Evolutionary conservation across 2,113 vertebrate species (phyloP).

Genomic region (Copsychus sechellarum): DNA sequence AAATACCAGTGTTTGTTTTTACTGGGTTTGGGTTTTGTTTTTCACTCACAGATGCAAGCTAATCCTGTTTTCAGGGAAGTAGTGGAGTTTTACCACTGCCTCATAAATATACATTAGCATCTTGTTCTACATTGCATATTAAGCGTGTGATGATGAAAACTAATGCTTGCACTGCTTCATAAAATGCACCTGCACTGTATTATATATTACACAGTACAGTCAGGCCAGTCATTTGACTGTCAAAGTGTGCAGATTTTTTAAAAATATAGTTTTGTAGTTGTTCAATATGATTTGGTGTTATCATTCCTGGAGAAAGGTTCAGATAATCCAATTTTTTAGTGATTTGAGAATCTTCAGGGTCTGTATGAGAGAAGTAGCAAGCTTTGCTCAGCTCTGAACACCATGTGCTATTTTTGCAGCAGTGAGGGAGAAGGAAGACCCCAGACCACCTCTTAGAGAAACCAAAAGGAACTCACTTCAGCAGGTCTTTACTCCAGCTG

Average conservation of each 20-base stretch:
- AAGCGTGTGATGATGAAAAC: neutral
- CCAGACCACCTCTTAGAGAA: neutral
- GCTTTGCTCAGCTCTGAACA: neutral
- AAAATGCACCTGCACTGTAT: neutral
- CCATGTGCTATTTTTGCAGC: neutral
- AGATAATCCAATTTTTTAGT: neutral
- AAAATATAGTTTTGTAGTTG: neutral
- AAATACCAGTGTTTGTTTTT: neutral
- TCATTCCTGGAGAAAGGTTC: neutral
- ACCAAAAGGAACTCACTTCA: neutral
- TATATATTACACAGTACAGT: neutral
- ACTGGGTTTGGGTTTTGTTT: neutral
- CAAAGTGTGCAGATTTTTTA: neutral
- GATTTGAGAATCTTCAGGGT: neutral
- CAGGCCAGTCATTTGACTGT: neutral
- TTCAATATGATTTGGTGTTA: neutral
- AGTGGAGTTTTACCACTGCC: neutral
- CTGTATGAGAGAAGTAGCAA: neutral
- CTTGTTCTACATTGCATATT: neutral
- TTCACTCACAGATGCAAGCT: neutral
- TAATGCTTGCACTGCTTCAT: neutral
- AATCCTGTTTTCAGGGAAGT: neutral
- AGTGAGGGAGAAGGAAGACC: neutral
- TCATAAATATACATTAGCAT: constrained; percentile 14
- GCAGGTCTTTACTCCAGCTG: neutral